Evolutionary conservation across 2,888 invertebrate species (phyloP).

Genomic region (Cosmia pyralina): DNA sequence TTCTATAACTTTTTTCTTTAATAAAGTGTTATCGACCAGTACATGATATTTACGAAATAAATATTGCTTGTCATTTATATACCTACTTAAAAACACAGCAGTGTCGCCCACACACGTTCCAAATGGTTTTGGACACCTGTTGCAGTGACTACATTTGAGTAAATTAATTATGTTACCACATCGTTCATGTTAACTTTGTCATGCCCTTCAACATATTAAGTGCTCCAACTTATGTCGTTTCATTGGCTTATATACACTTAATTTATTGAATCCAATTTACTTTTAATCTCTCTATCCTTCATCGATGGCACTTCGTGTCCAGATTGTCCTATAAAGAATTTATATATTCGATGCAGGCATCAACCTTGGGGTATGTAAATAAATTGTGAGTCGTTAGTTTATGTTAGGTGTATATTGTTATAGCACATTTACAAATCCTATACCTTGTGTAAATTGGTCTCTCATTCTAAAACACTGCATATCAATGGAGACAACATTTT

Average conservation of each 20-base stretch:
- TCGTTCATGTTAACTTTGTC: constrained; percentile 38
- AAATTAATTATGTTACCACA: constrained; percentile 57
- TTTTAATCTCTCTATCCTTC: constrained; percentile 14
- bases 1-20: constrained; percentile 13
- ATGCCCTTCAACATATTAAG: constrained; percentile 28
- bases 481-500: constrained; percentile 50
- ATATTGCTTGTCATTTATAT: constrained; percentile 23
- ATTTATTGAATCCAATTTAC: not conserved
- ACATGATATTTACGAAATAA: constrained; percentile 27
- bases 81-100: constrained; percentile 40
- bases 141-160: constrained; percentile 57
- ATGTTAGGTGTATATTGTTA: constrained; percentile 27
- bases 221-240: constrained; percentile 1
- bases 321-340: constrained; percentile 22
- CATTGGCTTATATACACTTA: constrained; percentile 11
- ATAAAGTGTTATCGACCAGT: not conserved
- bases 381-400: constrained; percentile 19
- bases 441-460: constrained; percentile 28
- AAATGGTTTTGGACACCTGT: constrained; percentile 68
- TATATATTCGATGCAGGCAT: constrained; percentile 26
- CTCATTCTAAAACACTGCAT: constrained; percentile 41
- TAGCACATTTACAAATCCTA: constrained; percentile 37
- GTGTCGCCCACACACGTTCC: constrained; percentile 64
- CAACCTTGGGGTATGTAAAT: constrained; percentile 54
- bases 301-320: constrained; percentile 23